A percentile compares a stretch with the other conserved stretches of the same genome.
phyloP scores from a whole-genome alignment of 2,797 vertebrate genomes.

The Anabas testudineus region DNA sequence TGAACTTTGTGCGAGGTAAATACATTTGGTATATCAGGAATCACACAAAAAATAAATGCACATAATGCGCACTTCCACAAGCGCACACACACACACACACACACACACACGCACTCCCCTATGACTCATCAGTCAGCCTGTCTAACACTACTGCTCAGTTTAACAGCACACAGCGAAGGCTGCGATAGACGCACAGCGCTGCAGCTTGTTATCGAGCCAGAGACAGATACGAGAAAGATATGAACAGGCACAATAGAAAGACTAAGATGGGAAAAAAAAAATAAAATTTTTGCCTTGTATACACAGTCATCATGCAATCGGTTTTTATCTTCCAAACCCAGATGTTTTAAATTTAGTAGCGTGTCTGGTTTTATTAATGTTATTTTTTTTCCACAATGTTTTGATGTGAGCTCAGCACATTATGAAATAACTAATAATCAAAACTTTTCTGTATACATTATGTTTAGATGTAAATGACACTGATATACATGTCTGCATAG shows the following conservation, averaged over 20 bases:
- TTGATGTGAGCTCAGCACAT: not conserved
- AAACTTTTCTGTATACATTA: not conserved
- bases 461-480: not conserved
- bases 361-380: not conserved
- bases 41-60: conserved; percentile 30
- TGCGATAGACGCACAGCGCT: conserved; percentile 21
- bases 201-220: conserved; percentile 35
- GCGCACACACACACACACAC: conserved; percentile 20
- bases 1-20: conserved; percentile 39
- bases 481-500: conserved; percentile 1
- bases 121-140: conserved; percentile 65
- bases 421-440: not conserved
- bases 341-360: not conserved
- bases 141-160: conserved; percentile 44
- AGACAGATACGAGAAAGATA: conserved; percentile 18
- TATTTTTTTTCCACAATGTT: not conserved
- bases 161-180: conserved; percentile 42
- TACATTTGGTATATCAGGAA: conserved; percentile 36
- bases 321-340: not conserved
- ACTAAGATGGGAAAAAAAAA: not conserved
- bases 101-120: conserved; percentile 12
- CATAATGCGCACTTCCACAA: not conserved
- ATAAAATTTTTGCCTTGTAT: not conserved
- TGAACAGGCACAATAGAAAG: not conserved
- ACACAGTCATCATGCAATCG: conserved; percentile 10